phyloP scores from a whole-genome alignment of 2,888 invertebrate genomes.

The Dasysyrphus tricinctus region DNA sequence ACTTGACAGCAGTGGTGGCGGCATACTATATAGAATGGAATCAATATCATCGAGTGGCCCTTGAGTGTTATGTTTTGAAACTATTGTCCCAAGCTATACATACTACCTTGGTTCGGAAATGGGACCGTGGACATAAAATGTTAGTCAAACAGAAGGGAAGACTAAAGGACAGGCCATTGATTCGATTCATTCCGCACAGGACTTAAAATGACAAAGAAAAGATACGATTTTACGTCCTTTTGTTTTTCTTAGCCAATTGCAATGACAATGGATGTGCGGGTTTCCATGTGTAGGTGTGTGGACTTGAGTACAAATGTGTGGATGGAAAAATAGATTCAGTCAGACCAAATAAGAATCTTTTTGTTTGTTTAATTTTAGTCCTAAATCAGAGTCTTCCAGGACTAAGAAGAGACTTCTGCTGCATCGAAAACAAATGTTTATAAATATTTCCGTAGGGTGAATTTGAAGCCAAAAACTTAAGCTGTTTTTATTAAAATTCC shows the following conservation, averaged over 20 bases:
- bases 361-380: no score
- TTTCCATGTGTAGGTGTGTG: neutral
- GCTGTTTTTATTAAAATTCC: no score
- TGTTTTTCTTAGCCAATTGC: conserved; percentile 64
- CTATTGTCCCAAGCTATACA: conserved; percentile 39
- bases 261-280: conserved; percentile 31
- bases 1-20: conserved; percentile 46
- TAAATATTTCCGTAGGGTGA: no score
- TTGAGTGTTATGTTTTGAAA: conserved; percentile 62
- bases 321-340: neutral
- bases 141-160: conserved; percentile 27
- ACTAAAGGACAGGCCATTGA: neutral
- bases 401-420: no score
- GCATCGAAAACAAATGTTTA: no score
- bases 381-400: no score
- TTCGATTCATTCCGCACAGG: conserved; percentile 24
- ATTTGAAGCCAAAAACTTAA: no score
- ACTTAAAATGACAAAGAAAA: conserved; percentile 39
- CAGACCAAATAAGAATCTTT: no score
- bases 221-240: conserved; percentile 50
- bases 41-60: conserved; percentile 69
- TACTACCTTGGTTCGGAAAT: neutral
- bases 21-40: conserved; percentile 30
- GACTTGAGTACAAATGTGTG: neutral
- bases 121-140: conserved; percentile 14